Evolutionary conservation across 2,797 vertebrate species (phyloP), one percentile per base, ranked within the genome.

Genomic region (Myripristis murdjan): DNA sequence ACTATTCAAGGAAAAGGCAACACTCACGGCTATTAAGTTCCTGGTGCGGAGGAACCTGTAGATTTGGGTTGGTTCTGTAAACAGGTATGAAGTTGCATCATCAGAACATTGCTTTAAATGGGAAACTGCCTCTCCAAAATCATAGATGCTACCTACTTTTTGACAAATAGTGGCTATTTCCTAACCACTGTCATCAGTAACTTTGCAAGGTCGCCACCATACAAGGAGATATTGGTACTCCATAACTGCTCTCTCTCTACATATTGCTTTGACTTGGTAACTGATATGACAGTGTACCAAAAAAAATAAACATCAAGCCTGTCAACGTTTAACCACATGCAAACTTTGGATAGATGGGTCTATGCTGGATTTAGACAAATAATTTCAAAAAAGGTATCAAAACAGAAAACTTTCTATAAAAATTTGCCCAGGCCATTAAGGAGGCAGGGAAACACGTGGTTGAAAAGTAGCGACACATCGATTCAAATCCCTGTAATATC

Each of bases 21-120:
- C 16, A 97, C 97, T 95, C 93, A 99, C 98, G 77, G 98, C 97
- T 79, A 99, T 99, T 72, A 99, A 90, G 93, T 99, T 99, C 89
- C 98, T 95, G 62, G 97, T 99, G 88, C 98, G 96, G 48, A 99
- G 96, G 94, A 99, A 99, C 94, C 98, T 95, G 94, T 99, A 99
- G 91, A 99, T 99, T 89, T 99, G 98, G n/a, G 98, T 99, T 28
- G 98, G 98, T 81, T 99, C 98, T 99, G 92, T 5, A 59, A 64
- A 82, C 5, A 76, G 51, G 84, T 20, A 24, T 1, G 59, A 68
- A 55, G 41, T 39, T 18, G 14, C 52, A 75, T 4, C 2, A 15
- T 64, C 24, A 70, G 10, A 33, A 39, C 8, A 6, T 31, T 6
- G 8, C 28, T 31, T 39, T 39, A 39, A 10, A 39, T 15, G 14